Evolutionary conservation across 2,797 vertebrate genomes (phyloP).

Genomic region (Parambassis ranga): DNA sequence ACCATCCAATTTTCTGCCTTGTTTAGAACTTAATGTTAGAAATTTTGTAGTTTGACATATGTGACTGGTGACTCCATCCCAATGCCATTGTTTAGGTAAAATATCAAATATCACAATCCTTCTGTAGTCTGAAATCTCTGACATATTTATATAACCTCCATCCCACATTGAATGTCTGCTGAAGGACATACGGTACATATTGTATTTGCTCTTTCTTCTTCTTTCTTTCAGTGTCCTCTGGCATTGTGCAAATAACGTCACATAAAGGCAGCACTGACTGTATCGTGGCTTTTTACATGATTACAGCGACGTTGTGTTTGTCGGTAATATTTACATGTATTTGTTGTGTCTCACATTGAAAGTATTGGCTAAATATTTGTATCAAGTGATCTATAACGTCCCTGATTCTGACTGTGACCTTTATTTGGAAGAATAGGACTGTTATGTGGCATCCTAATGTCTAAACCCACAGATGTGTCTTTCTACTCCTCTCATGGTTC

Average conservation of each 20-base stretch:
- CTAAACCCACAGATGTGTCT: conserved; percentile 23
- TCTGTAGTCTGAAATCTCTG: not conserved
- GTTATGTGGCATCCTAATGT: conserved; percentile 25
- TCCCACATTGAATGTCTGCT: not conserved
- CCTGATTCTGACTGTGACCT: conserved; percentile 29
- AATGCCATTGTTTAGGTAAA: not conserved
- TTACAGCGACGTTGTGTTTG: conserved; percentile 2
- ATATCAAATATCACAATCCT: not conserved
- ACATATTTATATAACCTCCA: not conserved
- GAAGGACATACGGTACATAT: not conserved
- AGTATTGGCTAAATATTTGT: conserved; percentile 7
- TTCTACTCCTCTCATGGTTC: conserved; percentile 35
- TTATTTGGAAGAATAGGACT: conserved; percentile 37
- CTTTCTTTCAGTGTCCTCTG: not conserved
- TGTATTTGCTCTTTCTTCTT: not conserved
- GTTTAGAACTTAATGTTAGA: not conserved
- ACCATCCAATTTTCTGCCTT: not conserved
- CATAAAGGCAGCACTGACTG: conserved; percentile 7
- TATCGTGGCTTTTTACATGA: conserved; percentile 1
- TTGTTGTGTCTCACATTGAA: not conserved
- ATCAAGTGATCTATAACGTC: conserved; percentile 29
- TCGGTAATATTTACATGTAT: conserved; percentile 1
- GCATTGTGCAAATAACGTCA: conserved; percentile 6
- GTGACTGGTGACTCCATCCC: not conserved
- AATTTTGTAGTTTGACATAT: not conserved